Conservation (phyloP, 2,113 vertebrate species). For the Perccottus glenii region DNA sequence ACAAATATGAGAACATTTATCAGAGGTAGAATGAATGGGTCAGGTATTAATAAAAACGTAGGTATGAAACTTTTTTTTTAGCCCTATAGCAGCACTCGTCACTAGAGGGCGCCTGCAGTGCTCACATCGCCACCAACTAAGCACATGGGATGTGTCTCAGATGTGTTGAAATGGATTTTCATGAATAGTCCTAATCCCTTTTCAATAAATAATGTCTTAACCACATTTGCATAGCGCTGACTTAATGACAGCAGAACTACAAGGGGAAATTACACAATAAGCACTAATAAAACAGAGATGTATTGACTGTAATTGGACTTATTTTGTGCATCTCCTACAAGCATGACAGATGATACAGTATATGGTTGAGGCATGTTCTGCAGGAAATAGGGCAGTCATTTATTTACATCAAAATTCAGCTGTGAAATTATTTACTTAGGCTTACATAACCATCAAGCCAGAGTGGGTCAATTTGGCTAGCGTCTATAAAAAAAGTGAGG, state of each 20-base stretch:
- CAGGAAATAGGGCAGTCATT: neutral
- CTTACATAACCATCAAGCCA: slow-evolving; percentile 25
- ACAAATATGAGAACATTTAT: neutral
- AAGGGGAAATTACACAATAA: neutral
- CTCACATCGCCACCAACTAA: slow-evolving; percentile 15
- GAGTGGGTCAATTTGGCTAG: neutral
- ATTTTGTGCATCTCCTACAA: neutral
- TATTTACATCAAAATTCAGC: slow-evolving; percentile 1
- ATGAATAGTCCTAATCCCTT: slow-evolving; percentile 37
- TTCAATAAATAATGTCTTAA: slow-evolving; percentile 8
- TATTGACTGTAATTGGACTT: neutral
- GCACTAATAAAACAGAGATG: neutral
- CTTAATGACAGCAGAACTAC: slow-evolving; percentile 14
- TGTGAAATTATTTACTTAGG: slow-evolving; percentile 25
- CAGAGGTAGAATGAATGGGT: neutral
- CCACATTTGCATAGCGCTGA: slow-evolving; percentile 7
- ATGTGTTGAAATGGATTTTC: slow-evolving; percentile 34
- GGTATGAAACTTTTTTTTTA: neutral
- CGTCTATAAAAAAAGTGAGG: neutral
- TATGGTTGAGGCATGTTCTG: neutral
- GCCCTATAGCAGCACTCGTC: slow-evolving; percentile 7
- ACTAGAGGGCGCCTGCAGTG: slow-evolving; percentile 73
- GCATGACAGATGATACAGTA: neutral
- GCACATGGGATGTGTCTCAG: slow-evolving; percentile 25
- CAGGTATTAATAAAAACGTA: no score